A percentile compares a stretch with the other conserved stretches of the same genome.
These are phyloP conservation scores for Pelusios castaneus DNA, from an alignment of 2,113 vertebrate genomes.

Conservation along the genomic window DNA sequence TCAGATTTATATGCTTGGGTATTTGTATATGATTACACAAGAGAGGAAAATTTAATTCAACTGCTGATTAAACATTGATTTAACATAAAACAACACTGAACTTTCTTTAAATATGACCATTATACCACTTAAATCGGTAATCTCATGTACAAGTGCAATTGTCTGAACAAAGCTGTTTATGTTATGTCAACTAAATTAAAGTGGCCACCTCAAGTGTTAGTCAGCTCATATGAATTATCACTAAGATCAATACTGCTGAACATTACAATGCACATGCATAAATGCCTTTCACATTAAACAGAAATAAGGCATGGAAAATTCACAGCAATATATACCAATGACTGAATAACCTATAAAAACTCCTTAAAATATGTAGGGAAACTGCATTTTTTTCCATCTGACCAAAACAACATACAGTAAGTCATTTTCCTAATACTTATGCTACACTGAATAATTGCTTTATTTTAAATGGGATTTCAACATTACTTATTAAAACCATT, in stretches of 20 bases:
- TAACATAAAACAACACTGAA: background rate
- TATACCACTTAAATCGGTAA: background rate
- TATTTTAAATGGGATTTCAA: background rate
- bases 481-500: background rate
- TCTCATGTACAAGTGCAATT: background rate
- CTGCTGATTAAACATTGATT: background rate
- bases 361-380: background rate
- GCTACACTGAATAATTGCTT: background rate
- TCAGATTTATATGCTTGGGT: background rate
- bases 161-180: background rate
- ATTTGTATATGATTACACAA: background rate
- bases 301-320: background rate
- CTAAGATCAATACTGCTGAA: background rate
- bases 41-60: background rate
- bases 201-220: background rate
- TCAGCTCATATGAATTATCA: background rate
- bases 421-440: background rate
- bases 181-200: background rate
- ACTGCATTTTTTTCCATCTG: background rate
- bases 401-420: background rate
- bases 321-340: background rate
- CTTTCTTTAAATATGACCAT: background rate
- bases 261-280: constrained; percentile 3
- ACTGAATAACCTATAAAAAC: background rate
- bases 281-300: background rate